Conservation (phyloP, 1,140 invertebrate genomes). For the Drosophila seguyi region DNA sequence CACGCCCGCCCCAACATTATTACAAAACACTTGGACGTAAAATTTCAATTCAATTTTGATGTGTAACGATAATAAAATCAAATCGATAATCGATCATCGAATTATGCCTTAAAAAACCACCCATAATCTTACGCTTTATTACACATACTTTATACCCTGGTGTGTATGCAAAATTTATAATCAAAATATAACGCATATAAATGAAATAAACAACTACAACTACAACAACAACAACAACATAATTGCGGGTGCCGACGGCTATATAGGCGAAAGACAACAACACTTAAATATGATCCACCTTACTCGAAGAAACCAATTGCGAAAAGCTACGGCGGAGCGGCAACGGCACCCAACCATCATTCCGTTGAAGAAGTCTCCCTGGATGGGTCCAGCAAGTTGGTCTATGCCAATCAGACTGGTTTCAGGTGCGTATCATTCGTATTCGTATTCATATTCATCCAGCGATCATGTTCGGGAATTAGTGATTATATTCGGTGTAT, state of each 20-base stretch:
- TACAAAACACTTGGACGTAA: constrained; percentile 48
- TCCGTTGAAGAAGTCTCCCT: constrained; percentile 91
- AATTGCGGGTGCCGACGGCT: constrained; percentile 32
- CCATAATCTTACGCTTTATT: constrained; percentile 65
- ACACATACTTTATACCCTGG: constrained; percentile 61
- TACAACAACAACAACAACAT: constrained; percentile 10
- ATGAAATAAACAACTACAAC: constrained; percentile 39
- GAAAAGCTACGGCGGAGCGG: constrained; percentile 90
- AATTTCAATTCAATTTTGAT: constrained; percentile 62
- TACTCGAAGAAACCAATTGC: constrained; percentile 93
- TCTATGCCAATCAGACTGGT: constrained; percentile 92
- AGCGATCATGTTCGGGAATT: neutral
- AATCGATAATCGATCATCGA: constrained; percentile 22
- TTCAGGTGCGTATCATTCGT: constrained; percentile 89
- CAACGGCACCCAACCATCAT: constrained; percentile 87
- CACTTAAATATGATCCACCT: constrained; percentile 94
- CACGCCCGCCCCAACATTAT: constrained; percentile 45
- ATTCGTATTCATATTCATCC: neutral
- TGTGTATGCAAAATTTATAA: constrained; percentile 67
- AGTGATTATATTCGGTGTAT: neutral
- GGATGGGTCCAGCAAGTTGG: constrained; percentile 92
- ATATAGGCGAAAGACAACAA: constrained; percentile 92
- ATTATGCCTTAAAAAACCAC: constrained; percentile 63
- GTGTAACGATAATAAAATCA: constrained; percentile 49
- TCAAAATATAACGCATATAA: constrained; percentile 52